These are phyloP conservation scores for Tetrapedia diversipes DNA, from an alignment of 2,888 invertebrate genomes.

Conservation along the genomic window DNA sequence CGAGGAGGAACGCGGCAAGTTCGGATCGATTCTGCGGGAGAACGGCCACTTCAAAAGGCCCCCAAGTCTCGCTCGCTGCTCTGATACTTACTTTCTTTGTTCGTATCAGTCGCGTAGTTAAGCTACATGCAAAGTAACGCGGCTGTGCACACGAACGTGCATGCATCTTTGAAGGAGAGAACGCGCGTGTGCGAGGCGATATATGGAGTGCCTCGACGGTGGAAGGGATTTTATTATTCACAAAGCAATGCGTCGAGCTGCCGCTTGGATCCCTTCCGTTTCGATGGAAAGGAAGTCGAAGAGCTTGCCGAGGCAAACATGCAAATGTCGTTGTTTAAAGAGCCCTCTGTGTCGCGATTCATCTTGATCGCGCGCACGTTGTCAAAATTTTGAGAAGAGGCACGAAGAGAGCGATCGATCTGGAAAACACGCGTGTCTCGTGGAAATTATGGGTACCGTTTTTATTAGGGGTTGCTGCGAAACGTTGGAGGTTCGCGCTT, in stretches of 20 bases:
- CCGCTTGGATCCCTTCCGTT: constrained; percentile 34
- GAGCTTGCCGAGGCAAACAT: constrained; percentile 13
- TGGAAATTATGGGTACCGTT: too few relatives aligned
- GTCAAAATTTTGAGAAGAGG: not conserved
- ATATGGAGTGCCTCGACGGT: constrained; percentile 49
- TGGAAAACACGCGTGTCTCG: too few relatives aligned
- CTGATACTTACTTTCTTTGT: constrained; percentile 53
- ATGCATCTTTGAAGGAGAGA: constrained; percentile 37
- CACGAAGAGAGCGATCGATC: not conserved
- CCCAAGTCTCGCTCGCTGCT: constrained; percentile 4
- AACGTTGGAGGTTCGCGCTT: constrained; percentile 9
- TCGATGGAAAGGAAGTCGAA: constrained; percentile 24
- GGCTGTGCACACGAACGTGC: not conserved
- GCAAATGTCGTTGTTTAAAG: constrained; percentile 43
- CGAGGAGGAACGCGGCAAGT: constrained; percentile 42
- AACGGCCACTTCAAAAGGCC: constrained; percentile 56
- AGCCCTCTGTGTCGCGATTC: not conserved
- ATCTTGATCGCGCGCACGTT: not conserved
- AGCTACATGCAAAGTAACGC: constrained; percentile 44
- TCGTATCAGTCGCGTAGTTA: constrained; percentile 52
- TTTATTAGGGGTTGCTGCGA: too few relatives aligned
- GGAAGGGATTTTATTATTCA: constrained; percentile 67
- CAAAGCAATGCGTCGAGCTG: constrained; percentile 52
- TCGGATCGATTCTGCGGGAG: constrained; percentile 55
- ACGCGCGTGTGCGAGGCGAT: constrained; percentile 17